Evolutionary conservation across 2,888 invertebrate species (phyloP).

Genomic region (Polia nebulosa): DNA sequence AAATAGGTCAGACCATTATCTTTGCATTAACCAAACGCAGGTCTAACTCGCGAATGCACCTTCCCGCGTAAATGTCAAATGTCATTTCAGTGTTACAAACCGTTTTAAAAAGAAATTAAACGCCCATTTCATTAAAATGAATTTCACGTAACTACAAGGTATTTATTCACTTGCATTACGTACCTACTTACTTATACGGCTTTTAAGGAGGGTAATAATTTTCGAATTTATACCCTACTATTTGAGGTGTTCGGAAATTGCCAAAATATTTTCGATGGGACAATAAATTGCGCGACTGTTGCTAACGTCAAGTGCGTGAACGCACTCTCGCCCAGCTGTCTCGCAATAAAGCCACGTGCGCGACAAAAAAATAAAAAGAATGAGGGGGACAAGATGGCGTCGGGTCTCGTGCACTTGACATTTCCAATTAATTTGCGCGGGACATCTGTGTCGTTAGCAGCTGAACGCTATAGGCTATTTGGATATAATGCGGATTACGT

Average conservation of each 20-base stretch:
- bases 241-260: slow-evolving; percentile 30
- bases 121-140: slow-evolving; percentile 30
- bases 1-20: slow-evolving; percentile 84
- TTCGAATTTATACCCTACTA: slow-evolving; percentile 18
- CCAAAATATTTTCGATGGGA: slow-evolving; percentile 49
- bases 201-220: slow-evolving; percentile 5
- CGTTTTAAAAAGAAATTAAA: slow-evolving; percentile 36
- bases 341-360: slow-evolving; percentile 87
- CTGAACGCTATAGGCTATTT: slow-evolving; percentile 83
- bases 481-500: slow-evolving; percentile 85
- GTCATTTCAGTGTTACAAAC: slow-evolving; percentile 44
- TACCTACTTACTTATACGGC: neutral
- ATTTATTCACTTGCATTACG: neutral
- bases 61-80: slow-evolving; percentile 80
- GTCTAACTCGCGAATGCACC: slow-evolving; percentile 76
- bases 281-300: slow-evolving; percentile 63
- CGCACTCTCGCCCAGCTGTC: slow-evolving; percentile 87
- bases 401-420: slow-evolving; percentile 87
- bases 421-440: slow-evolving; percentile 91
- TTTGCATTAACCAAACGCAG: slow-evolving; percentile 80
- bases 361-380: slow-evolving; percentile 83
- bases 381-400: slow-evolving; percentile 85
- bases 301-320: slow-evolving; percentile 77
- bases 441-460: slow-evolving; percentile 90
- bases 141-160: slow-evolving; percentile 2